Percentiles rank a stretch among this genome's conserved stretches.
Evolutionary conservation across 1,140 invertebrate genomes (phyloP).

Genomic region (Alviniconcha marisindica): DNA sequence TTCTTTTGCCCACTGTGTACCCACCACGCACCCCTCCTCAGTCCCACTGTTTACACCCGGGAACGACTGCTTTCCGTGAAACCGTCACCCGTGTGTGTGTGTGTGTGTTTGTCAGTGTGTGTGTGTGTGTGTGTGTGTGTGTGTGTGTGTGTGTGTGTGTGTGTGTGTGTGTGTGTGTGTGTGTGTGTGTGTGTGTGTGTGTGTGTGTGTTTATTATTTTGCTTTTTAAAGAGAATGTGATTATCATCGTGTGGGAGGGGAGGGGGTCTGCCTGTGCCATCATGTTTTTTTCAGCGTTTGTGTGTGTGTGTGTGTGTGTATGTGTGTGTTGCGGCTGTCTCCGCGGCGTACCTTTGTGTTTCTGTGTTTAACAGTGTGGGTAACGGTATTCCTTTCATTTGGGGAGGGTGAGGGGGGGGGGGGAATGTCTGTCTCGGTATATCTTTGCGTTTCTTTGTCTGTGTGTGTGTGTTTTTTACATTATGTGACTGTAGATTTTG

Average conservation of each 20-base stretch:
- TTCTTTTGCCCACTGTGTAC: not conserved
- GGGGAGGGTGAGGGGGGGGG: constrained; percentile 10
- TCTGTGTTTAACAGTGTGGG: too few species aligned
- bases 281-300: not conserved
- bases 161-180: not conserved
- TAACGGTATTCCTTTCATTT: too few species aligned
- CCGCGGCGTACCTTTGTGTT: too few species aligned
- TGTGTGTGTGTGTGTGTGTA: not conserved
- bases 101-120: not conserved
- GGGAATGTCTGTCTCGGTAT: not conserved
- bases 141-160: not conserved
- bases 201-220: not conserved
- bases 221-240: too few species aligned
- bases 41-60: too few species aligned
- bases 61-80: not conserved
- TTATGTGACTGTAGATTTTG: not conserved
- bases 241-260: too few species aligned
- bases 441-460: not conserved
- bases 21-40: not conserved
- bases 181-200: not conserved
- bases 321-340: not conserved
- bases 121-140: too few species aligned
- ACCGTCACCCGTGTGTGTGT: not conserved
- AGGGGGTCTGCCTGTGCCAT: too few species aligned
- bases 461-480: not conserved